Conservation (phyloP, 2,113 vertebrate genomes). For the Hemicordylus capensis region DNA sequence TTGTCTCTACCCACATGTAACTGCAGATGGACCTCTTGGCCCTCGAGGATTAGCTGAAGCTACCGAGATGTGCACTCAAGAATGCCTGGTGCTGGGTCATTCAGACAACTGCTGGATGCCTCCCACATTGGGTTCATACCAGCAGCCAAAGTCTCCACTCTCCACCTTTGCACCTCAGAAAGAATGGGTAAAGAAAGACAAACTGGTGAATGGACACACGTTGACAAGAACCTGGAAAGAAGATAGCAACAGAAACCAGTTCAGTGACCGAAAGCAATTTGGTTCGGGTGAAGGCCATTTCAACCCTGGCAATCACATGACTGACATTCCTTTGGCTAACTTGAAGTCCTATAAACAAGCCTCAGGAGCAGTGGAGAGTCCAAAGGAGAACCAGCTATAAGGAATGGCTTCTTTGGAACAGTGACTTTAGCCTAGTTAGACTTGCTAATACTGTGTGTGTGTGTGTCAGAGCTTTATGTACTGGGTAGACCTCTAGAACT, state of each 20-base stretch:
- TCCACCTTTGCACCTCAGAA: slow-evolving; percentile 92
- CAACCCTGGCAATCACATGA: slow-evolving; percentile 86
- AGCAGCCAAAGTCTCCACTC: slow-evolving; percentile 94
- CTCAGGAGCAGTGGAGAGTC: slow-evolving; percentile 86
- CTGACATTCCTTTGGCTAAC: slow-evolving; percentile 96
- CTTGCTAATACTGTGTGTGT: slow-evolving; percentile 81
- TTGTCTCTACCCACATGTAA: neutral
- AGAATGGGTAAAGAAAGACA: slow-evolving; percentile 97
- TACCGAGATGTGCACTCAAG: slow-evolving; percentile 99
- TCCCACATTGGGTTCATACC: slow-evolving; percentile 87
- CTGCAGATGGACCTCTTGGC: slow-evolving; percentile 90
- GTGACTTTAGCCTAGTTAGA: slow-evolving; percentile 80
- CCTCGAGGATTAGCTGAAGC: slow-evolving; percentile 96
- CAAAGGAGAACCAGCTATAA: slow-evolving; percentile 99
- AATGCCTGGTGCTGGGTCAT: slow-evolving; percentile 95
- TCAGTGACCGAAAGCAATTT: slow-evolving; percentile 94
- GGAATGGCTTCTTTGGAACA: slow-evolving; percentile 71
- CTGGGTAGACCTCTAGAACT: slow-evolving; percentile 87
- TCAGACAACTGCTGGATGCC: slow-evolving; percentile 99
- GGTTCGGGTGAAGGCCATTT: slow-evolving; percentile 91
- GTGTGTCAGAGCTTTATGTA: slow-evolving; percentile 87
- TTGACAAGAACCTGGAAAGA: slow-evolving; percentile 95
- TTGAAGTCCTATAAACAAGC: slow-evolving; percentile 94
- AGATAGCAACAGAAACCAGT: slow-evolving; percentile 92
- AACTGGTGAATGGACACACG: slow-evolving; percentile 96